Conservation (phyloP, 2,113 vertebrate genomes). For the Semnornis frantzii region DNA sequence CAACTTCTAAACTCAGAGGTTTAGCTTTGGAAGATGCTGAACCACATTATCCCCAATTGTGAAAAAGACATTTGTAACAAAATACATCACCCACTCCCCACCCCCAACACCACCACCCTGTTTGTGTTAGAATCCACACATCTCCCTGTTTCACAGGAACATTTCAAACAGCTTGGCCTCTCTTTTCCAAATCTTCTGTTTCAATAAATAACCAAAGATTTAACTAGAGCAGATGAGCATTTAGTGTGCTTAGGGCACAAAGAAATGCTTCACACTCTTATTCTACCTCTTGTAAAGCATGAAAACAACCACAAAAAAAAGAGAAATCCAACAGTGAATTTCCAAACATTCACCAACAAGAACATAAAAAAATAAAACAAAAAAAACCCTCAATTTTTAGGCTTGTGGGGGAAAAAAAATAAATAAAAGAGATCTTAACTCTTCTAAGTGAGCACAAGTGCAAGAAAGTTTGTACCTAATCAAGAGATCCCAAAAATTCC, state of each 20-base stretch:
- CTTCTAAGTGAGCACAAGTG: conserved; percentile 60
- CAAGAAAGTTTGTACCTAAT: conserved; percentile 30
- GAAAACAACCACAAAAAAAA: conserved; percentile 7
- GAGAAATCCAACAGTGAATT: conserved; percentile 32
- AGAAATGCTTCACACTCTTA: conserved; percentile 34
- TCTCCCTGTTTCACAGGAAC: conserved; percentile 65
- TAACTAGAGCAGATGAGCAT: not conserved
- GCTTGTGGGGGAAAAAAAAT: not conserved
- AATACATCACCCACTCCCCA: not conserved
- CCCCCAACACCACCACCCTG: not conserved
- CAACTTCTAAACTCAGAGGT: conserved; percentile 52
- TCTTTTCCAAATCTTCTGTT: conserved; percentile 55
- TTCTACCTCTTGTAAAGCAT: conserved; percentile 33
- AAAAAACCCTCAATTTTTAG: conserved; percentile 3
- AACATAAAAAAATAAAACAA: conserved; percentile 27
- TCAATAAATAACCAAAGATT: conserved; percentile 68
- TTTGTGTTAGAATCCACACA: conserved; percentile 42
- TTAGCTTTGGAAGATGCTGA: conserved; percentile 47
- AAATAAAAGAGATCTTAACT: conserved; percentile 32
- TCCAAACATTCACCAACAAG: conserved; percentile 29
- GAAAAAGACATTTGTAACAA: conserved; percentile 39
- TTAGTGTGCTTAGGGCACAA: conserved; percentile 22
- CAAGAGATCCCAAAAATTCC: conserved; percentile 55
- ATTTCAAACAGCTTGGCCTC: conserved; percentile 53
- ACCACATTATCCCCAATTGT: conserved; percentile 28